phyloP scores from a whole-genome alignment of 2,113 vertebrate species.

The Machaerirhynchus nigripectus region DNA sequence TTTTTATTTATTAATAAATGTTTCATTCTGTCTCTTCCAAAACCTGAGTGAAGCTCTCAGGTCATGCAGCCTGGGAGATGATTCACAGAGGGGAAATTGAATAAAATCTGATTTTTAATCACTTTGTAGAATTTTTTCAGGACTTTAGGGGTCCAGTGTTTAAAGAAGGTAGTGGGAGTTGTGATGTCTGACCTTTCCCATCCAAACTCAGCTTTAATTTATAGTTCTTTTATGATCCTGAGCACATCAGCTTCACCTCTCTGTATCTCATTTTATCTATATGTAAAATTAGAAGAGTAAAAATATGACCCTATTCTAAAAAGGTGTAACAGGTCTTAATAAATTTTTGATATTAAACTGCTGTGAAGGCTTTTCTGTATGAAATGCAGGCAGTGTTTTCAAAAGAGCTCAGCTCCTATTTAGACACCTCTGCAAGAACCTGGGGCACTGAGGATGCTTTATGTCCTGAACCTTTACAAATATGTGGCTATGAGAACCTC shows the following conservation, averaged over 20 bases:
- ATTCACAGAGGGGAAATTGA: slow-evolving; percentile 35
- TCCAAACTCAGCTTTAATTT: slow-evolving; percentile 48
- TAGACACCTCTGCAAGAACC: neutral
- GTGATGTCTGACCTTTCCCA: slow-evolving; percentile 41
- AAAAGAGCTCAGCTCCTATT: slow-evolving; percentile 34
- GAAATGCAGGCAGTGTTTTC: slow-evolving; percentile 14
- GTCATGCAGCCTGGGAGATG: slow-evolving; percentile 20
- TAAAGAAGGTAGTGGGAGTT: slow-evolving; percentile 41
- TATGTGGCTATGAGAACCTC: neutral
- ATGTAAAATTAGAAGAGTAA: slow-evolving; percentile 44
- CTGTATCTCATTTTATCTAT: slow-evolving; percentile 53
- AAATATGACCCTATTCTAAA: slow-evolving; percentile 50
- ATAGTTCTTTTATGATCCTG: slow-evolving; percentile 22
- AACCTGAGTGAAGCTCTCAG: slow-evolving; percentile 10
- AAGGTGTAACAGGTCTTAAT: slow-evolving; percentile 41
- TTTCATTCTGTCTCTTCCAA: slow-evolving; percentile 60
- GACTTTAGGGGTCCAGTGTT: slow-evolving; percentile 39
- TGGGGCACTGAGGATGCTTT: neutral
- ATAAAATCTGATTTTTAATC: slow-evolving; percentile 54
- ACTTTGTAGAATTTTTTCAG: slow-evolving; percentile 28
- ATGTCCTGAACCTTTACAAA: neutral
- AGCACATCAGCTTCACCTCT: slow-evolving; percentile 25
- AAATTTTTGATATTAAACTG: slow-evolving; percentile 42
- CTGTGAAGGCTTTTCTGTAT: slow-evolving; percentile 4
- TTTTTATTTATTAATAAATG: slow-evolving; percentile 71